Percentiles rank a stretch among this genome's conserved stretches.
Evolutionary conservation across 2,797 vertebrate genomes (phyloP).

Genomic region (Valencia hispanica): DNA sequence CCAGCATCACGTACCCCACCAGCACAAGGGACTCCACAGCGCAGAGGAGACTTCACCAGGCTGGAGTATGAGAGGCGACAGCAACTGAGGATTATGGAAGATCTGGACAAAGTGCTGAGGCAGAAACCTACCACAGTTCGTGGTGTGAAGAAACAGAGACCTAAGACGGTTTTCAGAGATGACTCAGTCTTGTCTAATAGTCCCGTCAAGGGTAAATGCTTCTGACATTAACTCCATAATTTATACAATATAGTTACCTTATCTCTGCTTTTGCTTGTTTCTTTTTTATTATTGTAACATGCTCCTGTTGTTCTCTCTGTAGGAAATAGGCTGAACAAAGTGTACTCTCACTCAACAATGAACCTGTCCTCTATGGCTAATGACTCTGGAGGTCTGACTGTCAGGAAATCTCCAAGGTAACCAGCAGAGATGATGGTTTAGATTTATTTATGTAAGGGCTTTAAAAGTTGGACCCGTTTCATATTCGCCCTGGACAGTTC

Average conservation of each 20-base stretch:
- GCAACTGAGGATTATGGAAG: constrained; percentile 93
- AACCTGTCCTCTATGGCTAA: constrained; percentile 90
- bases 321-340: constrained; percentile 89
- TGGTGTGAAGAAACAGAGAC: constrained; percentile 85
- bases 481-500: neutral
- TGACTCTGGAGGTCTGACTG: constrained; percentile 80
- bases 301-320: constrained; percentile 1
- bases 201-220: constrained; percentile 85
- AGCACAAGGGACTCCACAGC: constrained; percentile 76
- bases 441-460: neutral
- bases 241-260: neutral
- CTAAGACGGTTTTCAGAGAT: constrained; percentile 90
- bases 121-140: constrained; percentile 86
- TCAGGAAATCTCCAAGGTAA: constrained; percentile 86
- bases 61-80: constrained; percentile 89
- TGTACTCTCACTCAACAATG: constrained; percentile 92
- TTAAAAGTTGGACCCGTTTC: neutral
- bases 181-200: constrained; percentile 89
- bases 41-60: constrained; percentile 87
- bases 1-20: constrained; percentile 68
- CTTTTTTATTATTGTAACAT: constrained; percentile 1
- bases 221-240: neutral
- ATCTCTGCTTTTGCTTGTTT: neutral
- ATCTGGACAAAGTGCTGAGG: constrained; percentile 90
- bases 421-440: neutral